phyloP scores from a whole-genome alignment of 2,113 vertebrate genomes.

The Myiopsitta monachus region DNA sequence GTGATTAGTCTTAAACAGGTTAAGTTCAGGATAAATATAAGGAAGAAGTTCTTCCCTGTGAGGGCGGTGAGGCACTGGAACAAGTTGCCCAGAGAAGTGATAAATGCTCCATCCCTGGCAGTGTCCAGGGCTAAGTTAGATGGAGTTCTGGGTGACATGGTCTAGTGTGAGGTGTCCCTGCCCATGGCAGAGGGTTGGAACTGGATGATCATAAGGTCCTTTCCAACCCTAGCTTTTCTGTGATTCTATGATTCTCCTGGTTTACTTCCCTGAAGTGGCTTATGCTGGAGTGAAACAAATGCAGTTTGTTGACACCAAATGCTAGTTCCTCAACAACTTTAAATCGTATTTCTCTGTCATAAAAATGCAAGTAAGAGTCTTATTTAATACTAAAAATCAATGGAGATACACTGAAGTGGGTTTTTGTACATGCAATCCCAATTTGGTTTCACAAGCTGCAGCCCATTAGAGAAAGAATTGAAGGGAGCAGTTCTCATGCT shows the following conservation, averaged over 20 bases:
- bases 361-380: background rate
- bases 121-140: background rate
- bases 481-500: background rate
- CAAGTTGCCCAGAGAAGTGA: background rate
- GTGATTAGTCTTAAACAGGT: background rate
- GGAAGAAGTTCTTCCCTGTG: background rate
- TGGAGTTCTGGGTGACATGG: background rate
- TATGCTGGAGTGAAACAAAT: background rate
- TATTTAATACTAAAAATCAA: background rate
- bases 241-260: background rate
- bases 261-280: background rate
- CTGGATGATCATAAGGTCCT: background rate
- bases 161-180: background rate
- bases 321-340: background rate
- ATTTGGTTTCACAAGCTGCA: background rate
- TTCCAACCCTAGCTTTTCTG: background rate
- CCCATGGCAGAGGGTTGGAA: background rate
- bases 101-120: background rate
- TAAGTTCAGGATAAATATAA: background rate
- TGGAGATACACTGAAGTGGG: background rate
- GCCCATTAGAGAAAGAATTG: background rate
- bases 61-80: background rate
- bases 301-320: background rate
- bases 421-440: background rate
- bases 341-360: background rate